Percentiles rank a stretch among this genome's conserved stretches.
Evolutionary conservation across 1,140 invertebrate species (phyloP).

Genomic region (Drosophila repletoides): DNA sequence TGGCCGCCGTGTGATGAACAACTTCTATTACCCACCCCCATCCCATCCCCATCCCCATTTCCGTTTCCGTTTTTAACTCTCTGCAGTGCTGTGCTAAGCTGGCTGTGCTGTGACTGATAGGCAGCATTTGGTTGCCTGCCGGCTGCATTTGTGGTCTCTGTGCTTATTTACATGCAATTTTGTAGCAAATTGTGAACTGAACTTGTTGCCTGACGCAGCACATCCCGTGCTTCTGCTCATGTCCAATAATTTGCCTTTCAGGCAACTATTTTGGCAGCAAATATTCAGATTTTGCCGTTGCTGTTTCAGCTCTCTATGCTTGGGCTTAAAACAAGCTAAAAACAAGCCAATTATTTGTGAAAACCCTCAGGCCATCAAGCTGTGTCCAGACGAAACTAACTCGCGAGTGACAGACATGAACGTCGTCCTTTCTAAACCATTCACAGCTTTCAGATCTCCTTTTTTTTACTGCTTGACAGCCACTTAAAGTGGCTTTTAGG

Average conservation of each 20-base stretch:
- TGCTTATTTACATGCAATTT: conserved; percentile 17
- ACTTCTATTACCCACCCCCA: neutral
- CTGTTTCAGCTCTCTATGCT: neutral
- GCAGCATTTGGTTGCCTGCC: conserved; percentile 10
- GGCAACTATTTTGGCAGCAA: neutral
- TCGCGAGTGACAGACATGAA: conserved; percentile 20
- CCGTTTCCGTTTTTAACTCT: neutral
- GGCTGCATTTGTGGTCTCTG: neutral
- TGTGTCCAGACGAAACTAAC: neutral
- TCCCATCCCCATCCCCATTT: neutral
- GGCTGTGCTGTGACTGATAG: conserved; percentile 31
- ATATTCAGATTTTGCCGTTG: neutral
- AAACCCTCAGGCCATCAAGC: conserved; percentile 34
- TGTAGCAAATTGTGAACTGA: neutral
- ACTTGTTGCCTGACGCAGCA: neutral
- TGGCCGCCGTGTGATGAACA: conserved; percentile 40
- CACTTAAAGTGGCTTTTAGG: conserved; percentile 65
- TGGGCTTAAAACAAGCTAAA: conserved; percentile 34
- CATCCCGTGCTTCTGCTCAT: neutral
- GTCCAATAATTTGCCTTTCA: neutral
- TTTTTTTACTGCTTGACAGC: neutral
- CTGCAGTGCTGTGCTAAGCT: no score
- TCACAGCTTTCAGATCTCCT: no score
- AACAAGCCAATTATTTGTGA: conserved; percentile 71
- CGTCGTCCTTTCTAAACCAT: no score